Evolutionary conservation across 2,797 vertebrate species (phyloP).

Genomic region (Hydrolagus colliei): DNA sequence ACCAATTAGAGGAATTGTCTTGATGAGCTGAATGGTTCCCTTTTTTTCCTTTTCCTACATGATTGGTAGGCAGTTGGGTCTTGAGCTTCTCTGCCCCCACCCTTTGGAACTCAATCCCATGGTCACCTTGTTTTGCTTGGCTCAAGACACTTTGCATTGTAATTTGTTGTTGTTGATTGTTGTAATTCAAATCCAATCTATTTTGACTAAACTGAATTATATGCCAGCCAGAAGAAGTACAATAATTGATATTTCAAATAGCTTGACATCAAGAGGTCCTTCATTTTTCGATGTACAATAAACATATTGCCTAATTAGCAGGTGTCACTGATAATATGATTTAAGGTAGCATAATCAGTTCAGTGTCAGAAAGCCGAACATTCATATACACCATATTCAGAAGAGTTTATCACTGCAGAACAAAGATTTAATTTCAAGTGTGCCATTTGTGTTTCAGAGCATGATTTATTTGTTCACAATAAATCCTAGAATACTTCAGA

Average conservation of each 20-base stretch:
- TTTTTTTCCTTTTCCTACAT: too few relatives aligned
- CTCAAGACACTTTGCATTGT: too few relatives aligned
- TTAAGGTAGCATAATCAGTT: neutral
- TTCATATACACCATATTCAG: neutral
- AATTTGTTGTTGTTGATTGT: neutral
- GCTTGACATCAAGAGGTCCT: neutral
- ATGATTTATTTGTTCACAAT: neutral
- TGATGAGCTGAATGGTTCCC: too few relatives aligned
- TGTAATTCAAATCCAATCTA: neutral
- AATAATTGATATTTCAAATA: neutral
- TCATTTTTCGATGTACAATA: neutral
- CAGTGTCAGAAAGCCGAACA: too few relatives aligned
- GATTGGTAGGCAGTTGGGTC: too few relatives aligned
- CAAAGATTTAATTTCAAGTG: neutral
- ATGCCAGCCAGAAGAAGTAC: too few relatives aligned
- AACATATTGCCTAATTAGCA: neutral
- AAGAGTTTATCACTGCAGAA: slow-evolving; percentile 6
- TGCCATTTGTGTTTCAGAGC: too few relatives aligned
- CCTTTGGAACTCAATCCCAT: too few relatives aligned
- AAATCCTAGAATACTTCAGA: neutral
- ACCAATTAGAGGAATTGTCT: too few relatives aligned
- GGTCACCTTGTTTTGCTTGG: too few relatives aligned
- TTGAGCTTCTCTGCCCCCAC: too few relatives aligned
- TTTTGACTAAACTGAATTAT: neutral
- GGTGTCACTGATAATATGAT: neutral